Evolutionary conservation across 2,797 vertebrate species (phyloP).

Genomic region (Helicolenus hilgendorfi): DNA sequence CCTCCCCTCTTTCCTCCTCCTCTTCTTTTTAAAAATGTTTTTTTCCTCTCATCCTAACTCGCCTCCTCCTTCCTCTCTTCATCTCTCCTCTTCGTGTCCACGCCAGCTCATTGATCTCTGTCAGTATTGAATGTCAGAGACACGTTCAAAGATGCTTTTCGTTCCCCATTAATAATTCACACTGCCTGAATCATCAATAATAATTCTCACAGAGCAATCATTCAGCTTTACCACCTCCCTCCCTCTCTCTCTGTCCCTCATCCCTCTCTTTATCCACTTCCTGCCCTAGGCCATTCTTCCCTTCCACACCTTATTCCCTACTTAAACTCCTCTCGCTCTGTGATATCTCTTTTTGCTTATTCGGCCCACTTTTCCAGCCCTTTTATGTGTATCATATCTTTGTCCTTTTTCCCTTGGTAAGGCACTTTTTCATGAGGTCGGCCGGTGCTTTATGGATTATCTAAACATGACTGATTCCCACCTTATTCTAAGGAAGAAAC

Average conservation of each 20-base stretch:
- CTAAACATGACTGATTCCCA: slow-evolving; percentile 54
- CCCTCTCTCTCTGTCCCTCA: slow-evolving; percentile 60
- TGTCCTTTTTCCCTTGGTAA: slow-evolving; percentile 49
- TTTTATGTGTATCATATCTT: slow-evolving; percentile 76
- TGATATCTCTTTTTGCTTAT: slow-evolving; percentile 80
- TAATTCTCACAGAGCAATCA: slow-evolving; percentile 91
- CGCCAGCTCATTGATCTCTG: slow-evolving; percentile 89
- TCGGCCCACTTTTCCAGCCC: slow-evolving; percentile 61
- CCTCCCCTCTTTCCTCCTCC: slow-evolving; percentile 34
- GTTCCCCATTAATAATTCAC: slow-evolving; percentile 92
- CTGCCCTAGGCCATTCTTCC: slow-evolving; percentile 65
- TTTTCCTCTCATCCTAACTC: neutral
- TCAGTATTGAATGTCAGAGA: slow-evolving; percentile 92
- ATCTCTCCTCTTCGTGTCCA: slow-evolving; percentile 51
- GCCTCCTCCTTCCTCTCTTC: slow-evolving; percentile 48
- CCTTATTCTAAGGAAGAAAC: slow-evolving; percentile 48
- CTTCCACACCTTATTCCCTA: slow-evolving; percentile 59
- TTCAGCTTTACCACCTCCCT: slow-evolving; percentile 88
- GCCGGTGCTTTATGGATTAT: slow-evolving; percentile 62
- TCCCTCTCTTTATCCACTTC: slow-evolving; percentile 67
- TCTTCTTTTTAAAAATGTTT: neutral
- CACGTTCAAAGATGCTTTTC: slow-evolving; percentile 91
- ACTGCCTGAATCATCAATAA: slow-evolving; percentile 92
- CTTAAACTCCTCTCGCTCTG: slow-evolving; percentile 55
- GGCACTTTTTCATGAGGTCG: slow-evolving; percentile 63